Base-by-base conservation (phyloP, 1,140 invertebrate genomes). In the Kradibia gibbosae region DNA sequence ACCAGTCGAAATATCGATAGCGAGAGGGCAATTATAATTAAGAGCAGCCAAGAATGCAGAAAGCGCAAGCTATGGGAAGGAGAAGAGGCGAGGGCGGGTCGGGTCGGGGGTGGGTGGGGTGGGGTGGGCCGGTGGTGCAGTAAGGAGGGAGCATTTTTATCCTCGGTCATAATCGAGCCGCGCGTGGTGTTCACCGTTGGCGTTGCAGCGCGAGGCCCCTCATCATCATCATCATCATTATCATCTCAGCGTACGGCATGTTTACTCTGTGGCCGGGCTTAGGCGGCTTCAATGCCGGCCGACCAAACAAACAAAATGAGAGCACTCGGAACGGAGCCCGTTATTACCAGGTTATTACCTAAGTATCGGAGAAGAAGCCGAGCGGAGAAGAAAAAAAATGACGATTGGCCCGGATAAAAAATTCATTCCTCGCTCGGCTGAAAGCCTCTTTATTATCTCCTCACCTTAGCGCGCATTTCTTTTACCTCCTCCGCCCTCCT, bases 341-440 rank as follows among this genome's bases (percentile, higher is more conserved):
- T 89, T 84, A 89, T 89, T 87, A 89, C 84, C 80, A 84, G 84
- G 86, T 88, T 88, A 89, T 89, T 89, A 89, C 87, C 86, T 88
- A 89, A 89, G 88, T 88, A 89, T 86, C 87, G 83, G 83, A 79
- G 78, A 42, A 76, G 79, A 55, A 36, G 10, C 39, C 57, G 55
- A 50, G 31, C 22, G 67, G n/a, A n/a, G n/a, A 36, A 53, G 31
- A 34, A 57, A 67, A 13, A 76, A 20, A 48, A 31, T 48, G 20
- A 57, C 25, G 57, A 62, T 50, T 13, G 25, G 34, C 31, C 17
- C 25, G 42, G 71, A 80, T 80, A 74, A 80, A 80, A 80, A 80
- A 73, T 80, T 80, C 70, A 74, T 74, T 74, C 79, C 48, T 65
- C 45, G 36, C 70, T 80, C 53, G 7, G 8, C 71, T 73, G 79